These are phyloP conservation scores for Scaptomyza polygonia DNA, from an alignment of 2,888 invertebrate species.

Conservation along the genomic window DNA sequence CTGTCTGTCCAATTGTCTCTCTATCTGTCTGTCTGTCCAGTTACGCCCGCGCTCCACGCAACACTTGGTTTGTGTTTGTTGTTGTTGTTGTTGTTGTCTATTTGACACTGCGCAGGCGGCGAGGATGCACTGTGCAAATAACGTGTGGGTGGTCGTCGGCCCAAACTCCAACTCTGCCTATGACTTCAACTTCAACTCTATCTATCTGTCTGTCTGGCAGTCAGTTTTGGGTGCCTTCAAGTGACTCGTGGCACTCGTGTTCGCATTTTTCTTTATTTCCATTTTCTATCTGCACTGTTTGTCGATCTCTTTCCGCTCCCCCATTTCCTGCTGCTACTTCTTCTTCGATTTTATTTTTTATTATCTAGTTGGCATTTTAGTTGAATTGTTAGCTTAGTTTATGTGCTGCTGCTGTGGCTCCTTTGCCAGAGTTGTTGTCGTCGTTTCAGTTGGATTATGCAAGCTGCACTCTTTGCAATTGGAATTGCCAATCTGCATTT, in stretches of 20 bases:
- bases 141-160: conserved; percentile 57
- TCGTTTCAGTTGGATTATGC: conserved; percentile 35
- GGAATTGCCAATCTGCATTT: conserved; percentile 58
- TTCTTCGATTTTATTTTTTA: conserved; percentile 67
- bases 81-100: conserved; percentile 58
- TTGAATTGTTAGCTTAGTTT: conserved; percentile 74
- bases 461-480: conserved; percentile 43
- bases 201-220: conserved; percentile 44
- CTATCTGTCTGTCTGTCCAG: conserved; percentile 36
- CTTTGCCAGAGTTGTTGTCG: conserved; percentile 15
- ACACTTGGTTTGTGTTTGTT: conserved; percentile 35
- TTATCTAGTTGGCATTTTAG: conserved; percentile 79
- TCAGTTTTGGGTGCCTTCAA: conserved; percentile 39
- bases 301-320: conserved; percentile 12
- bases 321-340: conserved; percentile 25
- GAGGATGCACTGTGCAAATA: conserved; percentile 66
- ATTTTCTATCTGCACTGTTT: conserved; percentile 50
- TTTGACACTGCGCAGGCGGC: conserved; percentile 79
- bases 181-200: conserved; percentile 31
- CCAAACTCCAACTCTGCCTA: conserved; percentile 26
- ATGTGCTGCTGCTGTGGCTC: conserved; percentile 37
- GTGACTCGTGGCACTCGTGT: conserved; percentile 48
- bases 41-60: conserved; percentile 73
- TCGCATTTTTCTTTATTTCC: conserved; percentile 67
- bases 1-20: conserved; percentile 7